These are phyloP conservation scores for Amphiura filiformis DNA, from an alignment of 35 echinoderm and acorn worm species.

Conservation along the genomic window DNA sequence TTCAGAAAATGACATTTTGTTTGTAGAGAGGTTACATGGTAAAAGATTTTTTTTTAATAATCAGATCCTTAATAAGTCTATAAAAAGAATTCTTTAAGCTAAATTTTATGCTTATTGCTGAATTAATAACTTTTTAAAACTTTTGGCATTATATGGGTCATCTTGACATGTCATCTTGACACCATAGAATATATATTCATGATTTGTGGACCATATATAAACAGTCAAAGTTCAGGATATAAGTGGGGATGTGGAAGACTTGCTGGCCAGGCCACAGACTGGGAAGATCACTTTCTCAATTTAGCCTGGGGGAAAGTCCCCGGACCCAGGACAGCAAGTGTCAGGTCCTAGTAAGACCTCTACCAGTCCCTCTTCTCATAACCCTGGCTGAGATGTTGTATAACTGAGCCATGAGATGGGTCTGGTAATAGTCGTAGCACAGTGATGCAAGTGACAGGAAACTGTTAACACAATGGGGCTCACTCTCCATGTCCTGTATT, in stretches of 20 bases:
- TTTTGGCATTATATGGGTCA: background rate
- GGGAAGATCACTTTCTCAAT: background rate
- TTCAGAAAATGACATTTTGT: background rate
- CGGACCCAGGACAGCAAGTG: conserved; percentile 1
- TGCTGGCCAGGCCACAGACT: background rate
- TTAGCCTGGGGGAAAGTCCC: background rate
- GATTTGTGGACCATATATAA: background rate
- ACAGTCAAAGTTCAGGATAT: background rate
- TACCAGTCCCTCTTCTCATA: background rate
- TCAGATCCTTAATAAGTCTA: too few species aligned
- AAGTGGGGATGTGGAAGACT: background rate
- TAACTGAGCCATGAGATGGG: background rate
- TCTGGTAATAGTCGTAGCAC: too few species aligned
- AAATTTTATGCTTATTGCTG: too few species aligned
- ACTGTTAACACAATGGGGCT: too few species aligned
- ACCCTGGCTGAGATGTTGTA: background rate
- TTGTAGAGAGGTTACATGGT: too few species aligned
- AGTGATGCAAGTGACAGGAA: too few species aligned
- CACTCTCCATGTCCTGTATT: too few species aligned
- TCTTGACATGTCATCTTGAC: background rate
- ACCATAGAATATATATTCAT: background rate
- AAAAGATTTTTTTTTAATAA: too few species aligned
- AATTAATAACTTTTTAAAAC: too few species aligned
- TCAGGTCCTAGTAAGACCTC: background rate
- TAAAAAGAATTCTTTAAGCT: too few species aligned